phyloP scores from a whole-genome alignment of 2,888 invertebrate genomes.

The Elegia similella region DNA sequence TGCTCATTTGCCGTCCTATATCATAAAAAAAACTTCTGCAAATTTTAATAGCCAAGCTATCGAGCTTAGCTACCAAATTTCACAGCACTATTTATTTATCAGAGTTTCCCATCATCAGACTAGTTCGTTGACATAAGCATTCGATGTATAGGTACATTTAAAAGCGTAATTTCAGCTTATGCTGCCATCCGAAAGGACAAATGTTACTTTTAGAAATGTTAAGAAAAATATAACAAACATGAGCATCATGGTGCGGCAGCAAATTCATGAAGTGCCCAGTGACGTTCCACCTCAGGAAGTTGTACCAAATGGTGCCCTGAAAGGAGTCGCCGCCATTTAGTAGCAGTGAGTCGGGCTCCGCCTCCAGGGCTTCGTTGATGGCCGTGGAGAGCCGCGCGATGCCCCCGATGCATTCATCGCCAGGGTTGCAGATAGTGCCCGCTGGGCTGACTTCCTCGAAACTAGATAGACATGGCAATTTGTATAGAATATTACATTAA shows the following conservation, averaged over 20 bases:
- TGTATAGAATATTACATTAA: background rate
- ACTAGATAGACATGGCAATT: slow-evolving; percentile 50
- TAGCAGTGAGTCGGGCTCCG: slow-evolving; percentile 84
- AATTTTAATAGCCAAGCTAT: no score
- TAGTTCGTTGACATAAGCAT: no score
- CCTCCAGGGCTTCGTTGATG: slow-evolving; percentile 62
- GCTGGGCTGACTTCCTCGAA: slow-evolving; percentile 82
- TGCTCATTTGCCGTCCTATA: no score
- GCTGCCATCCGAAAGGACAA: no score
- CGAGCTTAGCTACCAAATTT: no score
- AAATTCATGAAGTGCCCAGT: slow-evolving; percentile 88
- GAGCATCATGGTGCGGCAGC: slow-evolving; percentile 86
- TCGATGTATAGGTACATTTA: no score
- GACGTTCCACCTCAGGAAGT: slow-evolving; percentile 86
- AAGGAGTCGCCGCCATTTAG: slow-evolving; percentile 87
- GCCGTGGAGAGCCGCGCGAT: slow-evolving; percentile 85
- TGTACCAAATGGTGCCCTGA: slow-evolving; percentile 89
- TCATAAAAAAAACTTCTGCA: no score
- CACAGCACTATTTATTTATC: no score
- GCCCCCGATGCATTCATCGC: slow-evolving; percentile 84
- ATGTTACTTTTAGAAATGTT: background rate
- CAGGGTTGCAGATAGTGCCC: slow-evolving; percentile 79
- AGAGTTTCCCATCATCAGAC: no score
- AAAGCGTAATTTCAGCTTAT: no score
- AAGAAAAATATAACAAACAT: slow-evolving; percentile 75